These are phyloP conservation scores for Galago senegalensis DNA, from an alignment of 2,797 vertebrate genomes.

Conservation along the genomic window DNA sequence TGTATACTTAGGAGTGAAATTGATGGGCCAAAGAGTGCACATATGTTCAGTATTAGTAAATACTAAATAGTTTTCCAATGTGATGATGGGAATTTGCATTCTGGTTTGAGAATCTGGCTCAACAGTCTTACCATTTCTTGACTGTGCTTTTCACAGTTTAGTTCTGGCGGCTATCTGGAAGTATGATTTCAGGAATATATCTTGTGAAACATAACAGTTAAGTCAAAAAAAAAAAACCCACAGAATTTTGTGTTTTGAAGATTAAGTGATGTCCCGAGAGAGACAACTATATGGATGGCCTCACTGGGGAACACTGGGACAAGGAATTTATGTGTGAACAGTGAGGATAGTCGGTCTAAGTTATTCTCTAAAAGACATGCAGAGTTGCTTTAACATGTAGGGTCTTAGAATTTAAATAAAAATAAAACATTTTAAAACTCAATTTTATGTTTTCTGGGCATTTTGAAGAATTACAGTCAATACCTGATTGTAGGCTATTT, in stretches of 20 bases:
- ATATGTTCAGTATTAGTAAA: constrained; percentile 38
- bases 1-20: constrained; percentile 30
- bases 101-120: background rate
- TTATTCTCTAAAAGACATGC: constrained; percentile 38
- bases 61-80: background rate
- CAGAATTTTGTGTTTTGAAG: constrained; percentile 35
- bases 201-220: constrained; percentile 1
- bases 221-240: background rate
- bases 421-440: constrained; percentile 48
- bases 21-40: background rate
- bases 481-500: constrained; percentile 70
- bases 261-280: background rate
- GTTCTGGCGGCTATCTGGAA: background rate
- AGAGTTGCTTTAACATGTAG: constrained; percentile 55
- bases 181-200: background rate
- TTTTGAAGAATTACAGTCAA: constrained; percentile 73
- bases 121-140: background rate
- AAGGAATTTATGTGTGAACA: background rate
- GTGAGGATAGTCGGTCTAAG: background rate
- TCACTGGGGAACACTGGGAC: background rate
- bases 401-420: constrained; percentile 66
- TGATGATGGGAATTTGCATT: background rate
- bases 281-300: background rate
- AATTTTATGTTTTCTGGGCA: constrained; percentile 39
- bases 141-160: background rate